Percentiles rank a stretch among this genome's conserved stretches.
These are phyloP conservation scores for Orthonyx spaldingii DNA, from an alignment of 2,113 vertebrate genomes.

Conservation along the genomic window DNA sequence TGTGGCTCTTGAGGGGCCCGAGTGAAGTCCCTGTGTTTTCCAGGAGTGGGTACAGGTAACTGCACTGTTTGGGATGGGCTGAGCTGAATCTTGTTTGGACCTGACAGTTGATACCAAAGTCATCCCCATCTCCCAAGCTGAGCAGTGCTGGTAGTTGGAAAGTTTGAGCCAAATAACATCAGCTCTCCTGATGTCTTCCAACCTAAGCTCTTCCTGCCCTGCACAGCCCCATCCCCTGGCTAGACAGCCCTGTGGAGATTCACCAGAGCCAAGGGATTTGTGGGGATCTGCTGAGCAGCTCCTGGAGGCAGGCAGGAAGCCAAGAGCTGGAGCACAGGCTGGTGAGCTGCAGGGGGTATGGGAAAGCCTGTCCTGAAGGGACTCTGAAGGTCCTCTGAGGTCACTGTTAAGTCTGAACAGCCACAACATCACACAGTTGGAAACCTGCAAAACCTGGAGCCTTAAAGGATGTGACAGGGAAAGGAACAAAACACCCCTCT, in stretches of 20 bases:
- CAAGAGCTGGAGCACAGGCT: background rate
- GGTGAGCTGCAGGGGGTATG: background rate
- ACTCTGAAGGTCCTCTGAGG: background rate
- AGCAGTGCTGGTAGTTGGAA: background rate
- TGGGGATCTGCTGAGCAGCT: background rate
- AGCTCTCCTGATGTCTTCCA: background rate
- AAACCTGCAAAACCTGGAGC: background rate
- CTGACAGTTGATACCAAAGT: background rate
- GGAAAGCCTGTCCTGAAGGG: background rate
- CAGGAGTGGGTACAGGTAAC: background rate
- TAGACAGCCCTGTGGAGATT: background rate
- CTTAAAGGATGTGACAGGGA: background rate
- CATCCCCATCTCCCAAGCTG: background rate
- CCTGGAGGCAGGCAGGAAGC: background rate
- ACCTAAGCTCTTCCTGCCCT: background rate
- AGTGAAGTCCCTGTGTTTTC: background rate
- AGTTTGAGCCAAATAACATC: background rate
- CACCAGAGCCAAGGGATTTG: background rate
- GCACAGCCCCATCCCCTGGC: background rate
- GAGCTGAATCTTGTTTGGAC: background rate
- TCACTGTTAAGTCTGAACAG: background rate
- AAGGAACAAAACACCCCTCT: background rate
- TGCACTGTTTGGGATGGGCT: background rate
- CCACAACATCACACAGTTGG: background rate
- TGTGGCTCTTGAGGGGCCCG: background rate